Base-by-base conservation (phyloP, 2,113 vertebrate genomes). In the Ictidomys tridecemlineatus region DNA sequence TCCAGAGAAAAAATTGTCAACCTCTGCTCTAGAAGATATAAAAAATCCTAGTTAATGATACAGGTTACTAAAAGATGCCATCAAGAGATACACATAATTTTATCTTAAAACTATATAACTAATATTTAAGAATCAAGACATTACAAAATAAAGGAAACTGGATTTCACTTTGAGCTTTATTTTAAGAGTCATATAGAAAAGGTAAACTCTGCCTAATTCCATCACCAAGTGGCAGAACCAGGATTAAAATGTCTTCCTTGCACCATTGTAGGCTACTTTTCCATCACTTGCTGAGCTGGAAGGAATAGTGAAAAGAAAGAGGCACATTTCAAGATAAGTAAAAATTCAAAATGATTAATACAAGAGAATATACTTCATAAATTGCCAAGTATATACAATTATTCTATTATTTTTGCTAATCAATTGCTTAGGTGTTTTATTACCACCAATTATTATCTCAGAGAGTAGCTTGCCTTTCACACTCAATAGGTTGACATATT, bases 211-310 rank as follows among this genome's bases (percentile, higher is more conserved):
- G 24, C 5, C 11, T 14, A 17, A 84, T 28, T 7, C 39, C 17
- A 51, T 39, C 17, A 51, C 4, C 6, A 37, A 56, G 8, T 32
- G 17, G 1, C 11, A 73, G 51, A 84, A 18, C 3, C 6, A 28
- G 9, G 32, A 14, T 9, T 48, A 17, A 7, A 73, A 48, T 9
- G 16, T 9, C 26, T 39, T 30, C 26, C 32, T 42, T 24, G 0
- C 6, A 2, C 2, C 1, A 32, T 2, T 6, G 6, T 4, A 0
- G 8, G 2, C 1, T 17, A 14, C 12, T n/a, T 37, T 56, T 12
- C 10, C 10, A 22, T 37, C 34, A n/a, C 13, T 48, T 30, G 51
- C 32, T 51, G 20, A 56, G 7, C 4, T 12, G 5, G 6, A 83
- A 28, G 13, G 16, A n/a, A n/a, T 48, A 11, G 24, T 2, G 3